Evolutionary conservation across 2,113 vertebrate species (phyloP), one percentile per base, ranked within the genome.

Genomic region (Chaetodon trifascialis): DNA sequence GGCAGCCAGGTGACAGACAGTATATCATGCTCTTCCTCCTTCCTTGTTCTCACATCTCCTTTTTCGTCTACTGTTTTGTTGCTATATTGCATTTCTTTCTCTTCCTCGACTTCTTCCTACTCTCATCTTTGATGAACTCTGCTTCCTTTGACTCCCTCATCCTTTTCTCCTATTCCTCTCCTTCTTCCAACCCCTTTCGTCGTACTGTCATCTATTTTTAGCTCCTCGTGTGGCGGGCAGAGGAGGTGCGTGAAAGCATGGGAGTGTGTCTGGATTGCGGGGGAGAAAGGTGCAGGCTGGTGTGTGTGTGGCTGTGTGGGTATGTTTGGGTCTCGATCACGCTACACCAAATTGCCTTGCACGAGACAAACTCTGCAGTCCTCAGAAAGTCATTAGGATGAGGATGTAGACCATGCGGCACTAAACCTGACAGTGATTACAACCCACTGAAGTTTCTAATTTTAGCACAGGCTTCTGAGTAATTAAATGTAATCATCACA

Each of bases 121-220:
- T 59, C 78, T 63, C 60, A 25, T 64, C 36, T 64, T 75, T 79
- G 76, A 74, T 67, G 23, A 70, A 73, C 72, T 30, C 55, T 25
- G 49, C 72, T 81, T 76, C 63, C 62, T 82, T 72, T 65, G 15
- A 68, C 73, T 86, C 64, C 30, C 74, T 85, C 72, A 21, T 79
- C 72, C 67, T 76, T 47, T 69, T 60, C 75, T 74, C 83, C 65
- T 17, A 2, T 64, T 76, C 79, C 71, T 89, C 73, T 77, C 73
- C 75, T 83, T 46, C 74, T 54, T 60, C 87, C 83, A 87, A 51
- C 70, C 77, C 78, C 55, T 87, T 89, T 90, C 74, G 62, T 87
- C 10, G 56, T 62, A 56, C 81, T 38, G 80, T 80, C 62, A 62
- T 88, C 90, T 95, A 95, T 95, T 94, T 94, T 93, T 95, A 95